A percentile compares a stretch with the other conserved stretches of the same genome.
These are phyloP conservation scores for Operophtera brumata DNA, from an alignment of 2,888 invertebrate species.

Conservation along the genomic window DNA sequence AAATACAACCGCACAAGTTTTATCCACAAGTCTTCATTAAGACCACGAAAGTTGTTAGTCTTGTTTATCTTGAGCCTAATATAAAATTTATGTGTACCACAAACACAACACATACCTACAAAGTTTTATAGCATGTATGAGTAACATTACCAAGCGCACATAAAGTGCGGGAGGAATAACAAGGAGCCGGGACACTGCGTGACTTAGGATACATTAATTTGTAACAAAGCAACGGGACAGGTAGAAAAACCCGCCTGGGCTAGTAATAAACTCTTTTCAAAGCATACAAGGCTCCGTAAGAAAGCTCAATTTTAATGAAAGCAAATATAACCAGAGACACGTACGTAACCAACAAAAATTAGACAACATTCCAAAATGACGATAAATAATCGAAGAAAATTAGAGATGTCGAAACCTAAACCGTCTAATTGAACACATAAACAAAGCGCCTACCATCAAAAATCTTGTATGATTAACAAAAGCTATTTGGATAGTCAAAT, in stretches of 20 bases:
- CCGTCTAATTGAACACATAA: slow-evolving; percentile 48
- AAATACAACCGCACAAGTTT: slow-evolving; percentile 1
- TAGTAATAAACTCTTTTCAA: slow-evolving; percentile 58
- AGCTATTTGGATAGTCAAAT: slow-evolving; percentile 45
- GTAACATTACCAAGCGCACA: slow-evolving; percentile 47
- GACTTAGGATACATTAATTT: slow-evolving; percentile 64
- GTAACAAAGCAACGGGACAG: slow-evolving; percentile 64
- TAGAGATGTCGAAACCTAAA: slow-evolving; percentile 44
- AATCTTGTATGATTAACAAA: slow-evolving; percentile 47
- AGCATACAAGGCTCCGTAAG: slow-evolving; percentile 55
- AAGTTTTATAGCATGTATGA: slow-evolving; percentile 37
- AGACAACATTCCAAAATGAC: slow-evolving; percentile 43
- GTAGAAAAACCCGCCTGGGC: slow-evolving; percentile 61
- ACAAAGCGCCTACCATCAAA: slow-evolving; percentile 43
- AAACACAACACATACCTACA: slow-evolving; percentile 21
- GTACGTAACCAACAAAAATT: slow-evolving; percentile 44
- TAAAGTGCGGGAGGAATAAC: slow-evolving; percentile 54
- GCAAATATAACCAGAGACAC: slow-evolving; percentile 50
- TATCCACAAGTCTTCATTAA: slow-evolving; percentile 5
- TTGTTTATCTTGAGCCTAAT: slow-evolving; percentile 29
- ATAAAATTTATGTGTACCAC: slow-evolving; percentile 28
- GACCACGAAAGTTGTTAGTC: slow-evolving; percentile 17
- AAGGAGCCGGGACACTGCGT: slow-evolving; percentile 60
- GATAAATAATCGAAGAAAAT: slow-evolving; percentile 40
- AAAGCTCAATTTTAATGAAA: slow-evolving; percentile 60